Percentiles rank a stretch among this genome's conserved stretches.
Conservation (phyloP, 2,797 vertebrate genomes). For the Prionace glauca region DNA sequence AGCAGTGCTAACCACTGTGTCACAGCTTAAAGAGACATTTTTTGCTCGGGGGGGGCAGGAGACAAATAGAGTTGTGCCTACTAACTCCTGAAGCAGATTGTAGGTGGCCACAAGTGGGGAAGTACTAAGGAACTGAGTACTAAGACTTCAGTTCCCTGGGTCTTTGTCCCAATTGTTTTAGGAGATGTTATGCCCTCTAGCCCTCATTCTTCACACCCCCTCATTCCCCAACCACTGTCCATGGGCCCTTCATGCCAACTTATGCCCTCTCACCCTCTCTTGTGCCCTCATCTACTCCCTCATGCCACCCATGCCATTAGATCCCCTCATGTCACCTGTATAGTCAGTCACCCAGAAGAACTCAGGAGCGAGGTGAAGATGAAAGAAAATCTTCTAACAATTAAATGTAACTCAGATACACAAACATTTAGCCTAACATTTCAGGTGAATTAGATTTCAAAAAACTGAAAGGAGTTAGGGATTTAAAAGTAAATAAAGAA, state of each 20-base stretch:
- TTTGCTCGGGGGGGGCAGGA: too few species aligned
- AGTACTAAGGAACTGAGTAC: not conserved
- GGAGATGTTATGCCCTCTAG: not conserved
- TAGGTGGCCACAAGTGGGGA: not conserved
- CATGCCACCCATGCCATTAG: too few species aligned
- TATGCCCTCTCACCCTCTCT: not conserved
- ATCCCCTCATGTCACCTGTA: too few species aligned
- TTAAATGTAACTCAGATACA: too few species aligned
- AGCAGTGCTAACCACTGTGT: too few species aligned
- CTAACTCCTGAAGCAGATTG: not conserved
- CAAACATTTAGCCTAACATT: not conserved
- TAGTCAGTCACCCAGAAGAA: too few species aligned
- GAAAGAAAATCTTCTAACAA: too few species aligned
- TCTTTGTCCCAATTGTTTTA: not conserved
- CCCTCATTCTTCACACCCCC: not conserved
- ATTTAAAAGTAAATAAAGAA: too few species aligned
- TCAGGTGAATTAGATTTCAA: not conserved
- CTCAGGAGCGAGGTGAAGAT: too few species aligned
- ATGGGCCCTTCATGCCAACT: not conserved
- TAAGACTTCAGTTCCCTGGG: not conserved
- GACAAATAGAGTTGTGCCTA: too few species aligned
- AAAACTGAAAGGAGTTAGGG: not conserved
- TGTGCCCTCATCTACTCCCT: too few species aligned
- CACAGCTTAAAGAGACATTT: too few species aligned
- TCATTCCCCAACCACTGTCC: not conserved